Evolutionary conservation across 2,113 vertebrate genomes (phyloP), one percentile per base, ranked within the genome.

Genomic region (Promerops cafer): DNA sequence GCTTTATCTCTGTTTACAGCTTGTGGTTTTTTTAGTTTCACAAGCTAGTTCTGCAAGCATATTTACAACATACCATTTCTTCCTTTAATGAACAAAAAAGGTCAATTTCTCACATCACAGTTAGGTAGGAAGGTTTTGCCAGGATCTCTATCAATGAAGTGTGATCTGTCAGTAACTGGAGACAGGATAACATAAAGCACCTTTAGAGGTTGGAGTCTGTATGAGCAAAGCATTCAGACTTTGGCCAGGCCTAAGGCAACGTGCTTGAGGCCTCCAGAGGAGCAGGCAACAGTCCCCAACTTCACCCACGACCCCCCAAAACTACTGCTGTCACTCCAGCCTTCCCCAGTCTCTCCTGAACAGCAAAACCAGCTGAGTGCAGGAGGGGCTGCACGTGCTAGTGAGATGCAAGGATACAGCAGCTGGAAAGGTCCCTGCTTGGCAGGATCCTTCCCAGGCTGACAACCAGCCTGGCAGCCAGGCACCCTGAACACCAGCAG

Each of bases 321-420:
- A 14, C 3, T 20, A 71, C 49, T 85, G 22, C 56, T 77, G 28
- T 40, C 31, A 28, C 11, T 69, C 27, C 26, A 74, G 31, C 54
- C 28, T 65, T 77, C 10, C 18, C 47, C 4, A 2, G 47, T 27
- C 23, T 75, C 39, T 66, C 40, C 44, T 57, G 37, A 53, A 4
- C 15, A 37, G 64, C 0, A 1, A 66, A 47, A 83, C 20, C 33
- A 80, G 59, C 30, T 50, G 63, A 72, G 44, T 2, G 0, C 47
- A 50, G 49, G 37, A 64, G 14, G 14, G 7, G 9, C 14, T 66
- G 20, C 19, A 39, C 1, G 0, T 33, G 30, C 16, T 9, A 6
- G 11, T 5, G 15, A 28, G 52, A 14, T 17, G 8, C 26, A 30
- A 12, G 28, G 14, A 52, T 39, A 9, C 9, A 24, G 60, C 64